These are phyloP conservation scores for Zaprionus taronus DNA, from an alignment of 1,140 invertebrate species.

Conservation along the genomic window DNA sequence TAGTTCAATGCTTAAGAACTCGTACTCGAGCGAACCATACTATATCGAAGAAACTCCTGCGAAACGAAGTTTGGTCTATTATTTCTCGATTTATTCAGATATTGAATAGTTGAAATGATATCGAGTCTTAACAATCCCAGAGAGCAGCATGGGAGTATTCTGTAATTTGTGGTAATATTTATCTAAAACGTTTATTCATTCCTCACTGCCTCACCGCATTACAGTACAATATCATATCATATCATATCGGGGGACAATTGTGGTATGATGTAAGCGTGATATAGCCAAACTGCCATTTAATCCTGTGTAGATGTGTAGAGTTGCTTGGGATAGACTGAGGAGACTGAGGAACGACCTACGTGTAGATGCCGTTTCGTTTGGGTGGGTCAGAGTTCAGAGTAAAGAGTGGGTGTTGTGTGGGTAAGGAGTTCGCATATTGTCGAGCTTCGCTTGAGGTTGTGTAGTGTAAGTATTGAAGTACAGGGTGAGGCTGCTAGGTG, in stretches of 20 bases:
- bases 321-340: conserved; percentile 5
- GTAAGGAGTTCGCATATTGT: conserved; percentile 53
- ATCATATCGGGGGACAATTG: neutral
- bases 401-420: conserved; percentile 34
- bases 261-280: neutral
- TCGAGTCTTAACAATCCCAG: neutral
- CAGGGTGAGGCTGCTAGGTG: neutral
- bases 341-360: neutral
- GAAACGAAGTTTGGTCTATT: conserved; percentile 3
- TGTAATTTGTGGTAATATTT: neutral
- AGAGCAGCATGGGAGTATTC: neutral
- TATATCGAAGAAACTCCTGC: neutral
- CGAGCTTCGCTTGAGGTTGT: conserved; percentile 28
- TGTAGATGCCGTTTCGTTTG: conserved; percentile 22
- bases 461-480: neutral
- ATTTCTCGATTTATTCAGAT: neutral
- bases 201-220: neutral
- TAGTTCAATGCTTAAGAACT: neutral
- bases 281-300: neutral
- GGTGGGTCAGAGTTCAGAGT: conserved; percentile 43
- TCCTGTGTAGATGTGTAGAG: neutral
- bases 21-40: neutral
- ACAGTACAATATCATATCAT: neutral
- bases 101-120: neutral
- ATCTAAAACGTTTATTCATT: neutral